These are phyloP conservation scores for Cancer borealis DNA, from an alignment of 2,888 invertebrate genomes.

Conservation along the genomic window DNA sequence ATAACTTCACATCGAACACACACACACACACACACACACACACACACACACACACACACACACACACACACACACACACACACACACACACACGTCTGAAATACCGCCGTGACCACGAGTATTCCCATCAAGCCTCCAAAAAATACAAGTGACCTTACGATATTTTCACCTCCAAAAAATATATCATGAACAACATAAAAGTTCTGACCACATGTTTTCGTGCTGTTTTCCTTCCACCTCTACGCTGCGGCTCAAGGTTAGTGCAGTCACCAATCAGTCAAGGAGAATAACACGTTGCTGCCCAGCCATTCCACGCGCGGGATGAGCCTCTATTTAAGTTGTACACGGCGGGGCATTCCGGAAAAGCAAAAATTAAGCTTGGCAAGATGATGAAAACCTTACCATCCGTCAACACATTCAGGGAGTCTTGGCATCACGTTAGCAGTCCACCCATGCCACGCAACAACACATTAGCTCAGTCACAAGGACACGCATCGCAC, in stretches of 20 bases:
- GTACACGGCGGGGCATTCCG: background rate
- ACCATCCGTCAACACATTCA: background rate
- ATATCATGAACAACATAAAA: background rate
- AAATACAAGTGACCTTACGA: background rate
- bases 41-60: slow-evolving; percentile 21
- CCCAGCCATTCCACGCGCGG: background rate
- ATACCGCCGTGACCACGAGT: slow-evolving; percentile 13
- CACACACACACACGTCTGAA: background rate
- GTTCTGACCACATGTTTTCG: slow-evolving; percentile 10
- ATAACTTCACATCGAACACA: background rate
- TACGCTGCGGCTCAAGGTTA: background rate
- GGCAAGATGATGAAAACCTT: background rate
- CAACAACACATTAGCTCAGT: background rate
- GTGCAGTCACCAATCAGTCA: background rate
- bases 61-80: slow-evolving; percentile 16
- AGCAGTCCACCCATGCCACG: background rate
- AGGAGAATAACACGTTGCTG: background rate
- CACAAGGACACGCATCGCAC: background rate
- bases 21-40: background rate
- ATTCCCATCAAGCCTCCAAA: background rate
- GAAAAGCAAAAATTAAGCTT: background rate
- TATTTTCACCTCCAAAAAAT: background rate
- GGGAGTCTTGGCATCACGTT: background rate
- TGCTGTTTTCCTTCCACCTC: background rate
- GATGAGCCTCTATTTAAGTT: background rate